A percentile compares a stretch with the other conserved stretches of the same genome.
Conservation (phyloP, 2,797 vertebrate genomes). For the Hemibagrus guttatus region DNA sequence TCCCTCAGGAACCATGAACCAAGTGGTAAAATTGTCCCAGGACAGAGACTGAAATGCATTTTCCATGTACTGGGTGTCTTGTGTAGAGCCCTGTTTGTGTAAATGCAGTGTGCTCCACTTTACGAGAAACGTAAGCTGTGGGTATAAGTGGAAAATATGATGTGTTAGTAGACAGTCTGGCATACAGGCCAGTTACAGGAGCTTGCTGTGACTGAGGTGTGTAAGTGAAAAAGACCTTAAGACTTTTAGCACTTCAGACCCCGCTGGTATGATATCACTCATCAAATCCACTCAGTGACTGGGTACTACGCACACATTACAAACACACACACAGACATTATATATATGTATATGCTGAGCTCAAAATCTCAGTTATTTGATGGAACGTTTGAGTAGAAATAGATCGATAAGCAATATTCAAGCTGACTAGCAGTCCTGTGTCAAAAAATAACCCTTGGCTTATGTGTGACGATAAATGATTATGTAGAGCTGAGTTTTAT, state of each 20-base stretch:
- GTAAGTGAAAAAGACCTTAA: background rate
- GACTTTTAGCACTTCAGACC: slow-evolving; percentile 28
- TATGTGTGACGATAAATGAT: background rate
- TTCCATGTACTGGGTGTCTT: slow-evolving; percentile 38
- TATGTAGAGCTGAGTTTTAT: background rate
- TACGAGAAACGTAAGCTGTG: slow-evolving; percentile 37
- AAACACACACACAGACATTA: background rate
- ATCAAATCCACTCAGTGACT: slow-evolving; percentile 18
- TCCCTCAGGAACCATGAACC: slow-evolving; percentile 42
- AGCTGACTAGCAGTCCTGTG: background rate
- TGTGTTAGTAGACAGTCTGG: slow-evolving; percentile 27
- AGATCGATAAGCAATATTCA: background rate
- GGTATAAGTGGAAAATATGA: slow-evolving; percentile 42
- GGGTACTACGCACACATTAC: too few species aligned
- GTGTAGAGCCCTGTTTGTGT: slow-evolving; percentile 37
- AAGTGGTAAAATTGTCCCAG: slow-evolving; percentile 26
- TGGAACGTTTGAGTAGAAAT: background rate
- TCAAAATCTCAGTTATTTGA: background rate
- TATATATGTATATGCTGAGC: background rate
- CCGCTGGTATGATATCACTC: slow-evolving; percentile 28
- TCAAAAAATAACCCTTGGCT: background rate
- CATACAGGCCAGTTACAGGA: slow-evolving; percentile 4
- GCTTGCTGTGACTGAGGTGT: background rate
- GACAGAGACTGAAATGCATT: slow-evolving; percentile 43
- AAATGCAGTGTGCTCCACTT: slow-evolving; percentile 31